phyloP scores from a whole-genome alignment of 1,140 invertebrate species.

The Calliopsis andreniformis region DNA sequence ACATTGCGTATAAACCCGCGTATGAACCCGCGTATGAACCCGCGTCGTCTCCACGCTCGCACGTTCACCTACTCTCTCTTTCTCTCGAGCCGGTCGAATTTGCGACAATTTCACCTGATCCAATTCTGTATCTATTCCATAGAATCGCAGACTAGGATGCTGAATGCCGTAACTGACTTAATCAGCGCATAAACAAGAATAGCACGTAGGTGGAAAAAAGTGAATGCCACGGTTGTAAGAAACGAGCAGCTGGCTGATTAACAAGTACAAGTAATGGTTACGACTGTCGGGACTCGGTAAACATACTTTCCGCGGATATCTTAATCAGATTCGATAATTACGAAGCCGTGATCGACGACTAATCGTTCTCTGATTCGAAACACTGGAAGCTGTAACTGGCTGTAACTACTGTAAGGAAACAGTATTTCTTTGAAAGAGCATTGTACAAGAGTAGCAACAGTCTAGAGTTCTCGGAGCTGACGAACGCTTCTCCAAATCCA shows the following conservation, averaged over 20 bases:
- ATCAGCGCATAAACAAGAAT: not conserved
- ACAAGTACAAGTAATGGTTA: not conserved
- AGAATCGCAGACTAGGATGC: too few relatives aligned
- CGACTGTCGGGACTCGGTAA: too few relatives aligned
- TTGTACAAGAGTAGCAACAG: too few relatives aligned
- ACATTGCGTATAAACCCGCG: constrained; percentile 63
- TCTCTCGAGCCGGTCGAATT: constrained; percentile 24
- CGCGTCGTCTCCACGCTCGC: constrained; percentile 27
- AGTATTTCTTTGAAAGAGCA: too few relatives aligned
- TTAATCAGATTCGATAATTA: not conserved
- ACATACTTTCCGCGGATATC: not conserved
- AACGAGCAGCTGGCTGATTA: not conserved
- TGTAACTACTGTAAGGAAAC: too few relatives aligned
- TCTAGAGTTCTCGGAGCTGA: too few relatives aligned
- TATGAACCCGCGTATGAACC: constrained; percentile 47
- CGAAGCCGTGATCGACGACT: not conserved
- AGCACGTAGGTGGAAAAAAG: not conserved
- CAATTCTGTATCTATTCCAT: too few relatives aligned
- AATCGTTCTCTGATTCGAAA: too few relatives aligned
- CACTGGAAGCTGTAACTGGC: too few relatives aligned
- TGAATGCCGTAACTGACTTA: too few relatives aligned
- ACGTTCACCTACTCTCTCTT: not conserved
- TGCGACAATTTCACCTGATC: constrained; percentile 42
- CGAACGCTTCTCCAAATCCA: too few relatives aligned
- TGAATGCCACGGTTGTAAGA: not conserved